Evolutionary conservation across 2,888 invertebrate species (phyloP).

Genomic region (Pollenia labialis): DNA sequence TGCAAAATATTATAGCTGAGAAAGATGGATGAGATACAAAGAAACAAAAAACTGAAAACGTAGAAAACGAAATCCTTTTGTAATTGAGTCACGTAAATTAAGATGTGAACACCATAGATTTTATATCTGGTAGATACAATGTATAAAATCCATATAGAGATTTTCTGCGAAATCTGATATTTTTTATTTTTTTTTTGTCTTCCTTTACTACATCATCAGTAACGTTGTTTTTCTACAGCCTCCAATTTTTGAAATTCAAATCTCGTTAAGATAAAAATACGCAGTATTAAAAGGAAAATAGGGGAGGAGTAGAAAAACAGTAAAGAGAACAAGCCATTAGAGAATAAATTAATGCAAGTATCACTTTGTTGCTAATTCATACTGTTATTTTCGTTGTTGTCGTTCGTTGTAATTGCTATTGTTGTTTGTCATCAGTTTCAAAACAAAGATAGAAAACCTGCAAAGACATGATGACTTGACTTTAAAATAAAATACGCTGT

Average conservation of each 20-base stretch:
- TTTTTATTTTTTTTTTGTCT: slow-evolving; percentile 9
- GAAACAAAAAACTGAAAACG: slow-evolving; percentile 43
- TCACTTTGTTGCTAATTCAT: slow-evolving; percentile 51
- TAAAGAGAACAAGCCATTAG: neutral
- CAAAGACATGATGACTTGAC: neutral
- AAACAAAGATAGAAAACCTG: neutral
- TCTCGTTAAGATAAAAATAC: slow-evolving; percentile 41
- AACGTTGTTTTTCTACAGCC: slow-evolving; percentile 20
- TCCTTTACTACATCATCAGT: slow-evolving; percentile 8
- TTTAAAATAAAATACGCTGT: neutral
- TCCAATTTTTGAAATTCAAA: slow-evolving; percentile 51
- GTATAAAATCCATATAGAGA: slow-evolving; percentile 34
- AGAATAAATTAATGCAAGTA: slow-evolving; percentile 42
- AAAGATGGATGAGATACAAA: slow-evolving; percentile 27
- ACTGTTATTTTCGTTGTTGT: slow-evolving; percentile 22
- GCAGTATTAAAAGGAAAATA: neutral
- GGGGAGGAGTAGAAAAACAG: neutral
- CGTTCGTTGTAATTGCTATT: slow-evolving; percentile 18
- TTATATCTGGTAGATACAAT: slow-evolving; percentile 41
- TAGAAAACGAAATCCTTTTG: slow-evolving; percentile 76
- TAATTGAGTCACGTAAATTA: slow-evolving; percentile 82
- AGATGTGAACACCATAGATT: slow-evolving; percentile 67
- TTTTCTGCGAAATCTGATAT: slow-evolving; percentile 49
- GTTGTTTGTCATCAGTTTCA: slow-evolving; percentile 20
- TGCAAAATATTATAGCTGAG: slow-evolving; percentile 28